phyloP scores from a whole-genome alignment of 2,113 vertebrate genomes.

The Solea senegalensis region DNA sequence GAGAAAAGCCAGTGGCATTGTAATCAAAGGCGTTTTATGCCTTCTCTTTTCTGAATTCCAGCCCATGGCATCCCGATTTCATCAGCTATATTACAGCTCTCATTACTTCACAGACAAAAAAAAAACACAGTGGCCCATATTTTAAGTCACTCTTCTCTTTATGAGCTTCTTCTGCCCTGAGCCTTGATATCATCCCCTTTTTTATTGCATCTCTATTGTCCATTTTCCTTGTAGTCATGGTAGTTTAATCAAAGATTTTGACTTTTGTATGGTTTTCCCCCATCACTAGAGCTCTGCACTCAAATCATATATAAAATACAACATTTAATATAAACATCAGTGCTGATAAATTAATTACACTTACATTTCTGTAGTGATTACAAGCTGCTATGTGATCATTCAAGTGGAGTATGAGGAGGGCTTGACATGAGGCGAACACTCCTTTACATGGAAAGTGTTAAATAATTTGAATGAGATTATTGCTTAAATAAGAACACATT shows the following conservation, averaged over 20 bases:
- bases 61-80: slow-evolving; percentile 65
- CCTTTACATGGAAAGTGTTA: not conserved
- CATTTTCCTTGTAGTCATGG: slow-evolving; percentile 48
- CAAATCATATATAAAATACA: not conserved
- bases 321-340: not conserved
- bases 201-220: slow-evolving; percentile 69
- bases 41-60: slow-evolving; percentile 58
- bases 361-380: not conserved
- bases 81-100: slow-evolving; percentile 76
- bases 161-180: slow-evolving; percentile 72
- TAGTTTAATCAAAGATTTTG: slow-evolving; percentile 51
- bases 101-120: slow-evolving; percentile 69
- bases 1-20: slow-evolving; percentile 62
- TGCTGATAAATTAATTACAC: not conserved
- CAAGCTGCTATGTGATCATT: slow-evolving; percentile 3
- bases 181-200: slow-evolving; percentile 52
- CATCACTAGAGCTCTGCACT: not conserved
- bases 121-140: slow-evolving; percentile 60
- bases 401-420: not conserved
- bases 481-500: slow-evolving; percentile 8
- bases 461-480: not conserved
- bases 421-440: no score
- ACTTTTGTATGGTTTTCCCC: slow-evolving; percentile 18
- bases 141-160: slow-evolving; percentile 68
- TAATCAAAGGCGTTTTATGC: slow-evolving; percentile 69